Evolutionary conservation across 2,888 invertebrate genomes (phyloP), one percentile per base, ranked within the genome.

Genomic region (Nycteola revayana): DNA sequence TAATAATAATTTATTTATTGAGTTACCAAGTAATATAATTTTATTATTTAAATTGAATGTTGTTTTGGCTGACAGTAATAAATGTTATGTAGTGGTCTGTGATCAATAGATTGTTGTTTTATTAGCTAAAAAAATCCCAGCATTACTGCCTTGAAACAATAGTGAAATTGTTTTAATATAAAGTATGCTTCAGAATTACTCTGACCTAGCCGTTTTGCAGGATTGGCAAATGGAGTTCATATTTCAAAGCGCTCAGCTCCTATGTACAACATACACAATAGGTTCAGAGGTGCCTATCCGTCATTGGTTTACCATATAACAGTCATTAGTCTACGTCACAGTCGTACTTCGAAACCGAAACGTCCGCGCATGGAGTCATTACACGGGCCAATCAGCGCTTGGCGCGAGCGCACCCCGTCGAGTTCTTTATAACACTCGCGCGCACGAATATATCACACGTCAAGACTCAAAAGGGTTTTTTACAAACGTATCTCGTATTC

Each of bases 401-500:
- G 29, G 74, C 75, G 79, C 76, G 47, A 54, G 74, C 83, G 82
- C 86, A 74, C 86, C 84, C 85, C 76, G 84, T 73, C 70, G 85
- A 59, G 86, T 81, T 71, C 75, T 84, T 87, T 84, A 86, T 83
- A 72, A 65, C 72, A 67, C 75, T 73, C 75, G 56, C 58, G 74
- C 78, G 67, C 77, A 54, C 62, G 74, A 70, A 87, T 87, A 86
- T 85, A 83, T 88, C 85, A 83, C 76, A 63, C 78, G 85, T 84
- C 85, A 80, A 66, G 60, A 60, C 72, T 70, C 70, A 71, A 80
- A 84, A 77, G 75, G 73, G 69, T 74, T 77, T 76, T 78, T 80
- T 77, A 81, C 78, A 74, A 78, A 80, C 79, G 74, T 77, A 84
- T 84, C 84, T 81, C 71, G 70, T 82, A 87, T 88, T 84, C 87